Evolutionary conservation across 2,797 vertebrate genomes (phyloP).

Genomic region (Hemitrygon akajei): DNA sequence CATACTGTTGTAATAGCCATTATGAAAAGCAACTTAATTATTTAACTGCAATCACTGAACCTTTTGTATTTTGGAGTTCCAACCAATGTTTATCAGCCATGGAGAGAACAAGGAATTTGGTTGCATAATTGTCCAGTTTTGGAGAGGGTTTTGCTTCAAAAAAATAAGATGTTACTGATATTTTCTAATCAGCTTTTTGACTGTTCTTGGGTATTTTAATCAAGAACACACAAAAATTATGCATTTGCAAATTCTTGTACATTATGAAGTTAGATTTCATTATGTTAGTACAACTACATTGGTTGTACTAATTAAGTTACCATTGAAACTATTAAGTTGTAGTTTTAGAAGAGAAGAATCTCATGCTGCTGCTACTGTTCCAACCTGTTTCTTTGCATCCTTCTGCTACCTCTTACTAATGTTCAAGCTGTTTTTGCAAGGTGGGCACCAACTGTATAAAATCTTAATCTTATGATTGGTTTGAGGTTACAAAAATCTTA

Average conservation of each 20-base stretch:
- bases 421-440: background rate
- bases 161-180: conserved; percentile 4
- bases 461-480: background rate
- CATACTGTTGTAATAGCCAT: background rate
- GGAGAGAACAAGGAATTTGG: background rate
- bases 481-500: background rate
- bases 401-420: background rate
- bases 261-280: background rate
- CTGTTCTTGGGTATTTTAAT: conserved; percentile 12
- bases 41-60: background rate
- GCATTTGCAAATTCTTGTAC: conserved; percentile 10
- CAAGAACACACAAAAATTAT: background rate
- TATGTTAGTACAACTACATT: no score
- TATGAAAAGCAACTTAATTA: background rate
- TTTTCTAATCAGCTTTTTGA: background rate
- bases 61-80: background rate
- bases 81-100: background rate
- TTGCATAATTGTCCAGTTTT: background rate
- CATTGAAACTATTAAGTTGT: background rate
- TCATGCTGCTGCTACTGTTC: conserved; percentile 11
- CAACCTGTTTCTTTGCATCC: background rate
- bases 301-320: background rate
- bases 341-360: background rate
- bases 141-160: background rate
- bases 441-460: background rate